A percentile compares a stretch with the other conserved stretches of the same genome.
These are phyloP conservation scores for Cheilosia variabilis DNA, from an alignment of 2,888 invertebrate genomes.

Conservation along the genomic window DNA sequence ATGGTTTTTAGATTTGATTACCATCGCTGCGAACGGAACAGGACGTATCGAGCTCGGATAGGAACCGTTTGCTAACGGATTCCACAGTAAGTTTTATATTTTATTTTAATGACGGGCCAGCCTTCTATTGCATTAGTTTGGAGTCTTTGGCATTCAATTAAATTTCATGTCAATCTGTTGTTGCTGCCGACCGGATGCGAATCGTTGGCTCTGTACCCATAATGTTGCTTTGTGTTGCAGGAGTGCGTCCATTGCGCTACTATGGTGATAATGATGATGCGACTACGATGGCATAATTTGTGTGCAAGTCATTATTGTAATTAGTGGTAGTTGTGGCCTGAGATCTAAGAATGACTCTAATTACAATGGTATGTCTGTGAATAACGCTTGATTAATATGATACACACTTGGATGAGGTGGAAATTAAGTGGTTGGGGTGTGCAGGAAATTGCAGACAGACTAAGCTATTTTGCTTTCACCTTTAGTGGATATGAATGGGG, in stretches of 20 bases:
- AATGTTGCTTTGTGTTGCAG: slow-evolving; percentile 3
- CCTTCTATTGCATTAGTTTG: slow-evolving; percentile 23
- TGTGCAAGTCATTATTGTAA: slow-evolving; percentile 46
- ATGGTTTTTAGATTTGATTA: slow-evolving; percentile 59
- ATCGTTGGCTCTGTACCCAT: slow-evolving; percentile 3
- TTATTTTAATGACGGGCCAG: slow-evolving; percentile 13
- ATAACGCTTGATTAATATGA: slow-evolving; percentile 45
- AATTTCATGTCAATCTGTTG: slow-evolving; percentile 41
- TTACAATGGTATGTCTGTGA: slow-evolving; percentile 44
- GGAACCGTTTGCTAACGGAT: slow-evolving; percentile 23
- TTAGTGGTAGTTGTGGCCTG: slow-evolving; percentile 27
- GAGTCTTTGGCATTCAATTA: slow-evolving; percentile 27
- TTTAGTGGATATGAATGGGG: too few species aligned
- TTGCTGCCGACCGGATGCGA: slow-evolving; percentile 5
- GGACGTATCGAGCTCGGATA: slow-evolving; percentile 41
- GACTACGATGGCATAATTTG: slow-evolving; percentile 43
- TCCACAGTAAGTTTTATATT: slow-evolving; percentile 15
- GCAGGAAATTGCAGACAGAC: slow-evolving; percentile 12
- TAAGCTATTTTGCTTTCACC: too few species aligned
- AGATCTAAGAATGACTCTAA: slow-evolving; percentile 45
- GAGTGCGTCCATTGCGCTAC: slow-evolving; percentile 5
- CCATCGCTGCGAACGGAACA: slow-evolving; percentile 33
- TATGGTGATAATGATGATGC: slow-evolving; percentile 21
- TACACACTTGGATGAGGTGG: neutral
- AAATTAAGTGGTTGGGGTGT: neutral